A percentile compares a stretch with the other conserved stretches of the same genome.
Conservation (phyloP, 2,113 vertebrate species). For the Chauna torquata region DNA sequence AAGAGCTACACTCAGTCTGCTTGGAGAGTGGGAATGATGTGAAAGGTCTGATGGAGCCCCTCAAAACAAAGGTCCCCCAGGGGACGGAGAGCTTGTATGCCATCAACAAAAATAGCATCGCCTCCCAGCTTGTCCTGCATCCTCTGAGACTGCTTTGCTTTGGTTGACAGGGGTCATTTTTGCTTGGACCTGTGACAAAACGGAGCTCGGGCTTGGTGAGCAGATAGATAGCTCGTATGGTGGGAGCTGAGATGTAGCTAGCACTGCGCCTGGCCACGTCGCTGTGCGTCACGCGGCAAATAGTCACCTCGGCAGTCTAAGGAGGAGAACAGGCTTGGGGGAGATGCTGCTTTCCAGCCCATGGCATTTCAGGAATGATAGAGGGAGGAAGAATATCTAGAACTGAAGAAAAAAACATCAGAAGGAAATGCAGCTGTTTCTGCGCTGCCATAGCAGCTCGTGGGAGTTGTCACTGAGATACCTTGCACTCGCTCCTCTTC, state of each 20-base stretch:
- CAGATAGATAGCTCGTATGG: background rate
- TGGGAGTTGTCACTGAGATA: background rate
- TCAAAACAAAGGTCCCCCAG: fast-evolving
- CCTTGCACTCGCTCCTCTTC: background rate
- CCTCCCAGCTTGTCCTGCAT: background rate
- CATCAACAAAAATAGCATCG: background rate
- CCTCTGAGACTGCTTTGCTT: background rate
- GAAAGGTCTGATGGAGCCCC: background rate
- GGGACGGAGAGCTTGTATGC: background rate
- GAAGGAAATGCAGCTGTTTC: background rate
- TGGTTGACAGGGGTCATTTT: background rate
- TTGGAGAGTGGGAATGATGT: background rate
- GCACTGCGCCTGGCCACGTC: background rate
- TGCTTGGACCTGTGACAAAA: background rate
- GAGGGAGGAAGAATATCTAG: background rate
- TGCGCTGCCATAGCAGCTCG: background rate
- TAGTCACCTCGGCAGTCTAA: fast-evolving
- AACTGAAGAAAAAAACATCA: background rate
- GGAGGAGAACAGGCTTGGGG: background rate
- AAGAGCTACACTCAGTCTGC: background rate
- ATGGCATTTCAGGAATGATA: background rate
- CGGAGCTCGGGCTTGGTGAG: background rate
- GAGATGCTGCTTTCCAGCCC: background rate
- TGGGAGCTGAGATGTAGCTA: background rate
- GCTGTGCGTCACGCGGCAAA: background rate